Percentiles rank a stretch among this genome's conserved stretches.
Evolutionary conservation across 1,140 invertebrate species (phyloP).

Genomic region (Drosophila athabasca): DNA sequence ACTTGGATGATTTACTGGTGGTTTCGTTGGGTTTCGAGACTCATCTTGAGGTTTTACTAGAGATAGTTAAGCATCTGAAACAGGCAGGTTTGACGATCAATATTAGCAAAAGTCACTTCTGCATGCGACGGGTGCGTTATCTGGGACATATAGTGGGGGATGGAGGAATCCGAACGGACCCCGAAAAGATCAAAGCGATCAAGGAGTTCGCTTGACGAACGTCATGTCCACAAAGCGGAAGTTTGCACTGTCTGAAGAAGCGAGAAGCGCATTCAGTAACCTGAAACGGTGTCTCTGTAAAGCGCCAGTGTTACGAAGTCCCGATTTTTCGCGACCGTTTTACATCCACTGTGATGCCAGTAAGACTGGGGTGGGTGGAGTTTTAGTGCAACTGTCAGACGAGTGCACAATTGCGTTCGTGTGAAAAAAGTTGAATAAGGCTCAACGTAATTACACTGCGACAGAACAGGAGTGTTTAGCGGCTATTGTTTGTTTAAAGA

Average conservation of each 20-base stretch:
- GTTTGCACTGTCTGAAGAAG: too few relatives aligned
- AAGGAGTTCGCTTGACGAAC: not conserved
- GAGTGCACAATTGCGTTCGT: conserved; percentile 1
- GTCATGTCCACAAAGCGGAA: too few relatives aligned
- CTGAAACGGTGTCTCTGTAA: not conserved
- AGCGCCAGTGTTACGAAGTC: not conserved
- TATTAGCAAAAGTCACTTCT: conserved; percentile 9
- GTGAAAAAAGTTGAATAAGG: conserved; percentile 2
- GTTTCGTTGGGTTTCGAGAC: conserved; percentile 8
- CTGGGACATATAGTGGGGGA: not conserved
- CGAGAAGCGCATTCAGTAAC: too few relatives aligned
- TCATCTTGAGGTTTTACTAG: not conserved
- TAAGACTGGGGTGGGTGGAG: too few relatives aligned
- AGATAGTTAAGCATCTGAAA: not conserved
- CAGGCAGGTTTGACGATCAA: conserved; percentile 9
- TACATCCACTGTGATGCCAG: too few relatives aligned
- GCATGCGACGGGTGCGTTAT: not conserved
- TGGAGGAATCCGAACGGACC: not conserved
- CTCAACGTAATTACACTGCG: not conserved
- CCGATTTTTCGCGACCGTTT: too few relatives aligned
- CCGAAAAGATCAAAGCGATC: not conserved
- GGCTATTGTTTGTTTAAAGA: conserved; percentile 3
- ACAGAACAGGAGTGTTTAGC: not conserved
- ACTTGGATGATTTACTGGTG: conserved; percentile 11
- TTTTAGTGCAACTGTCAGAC: too few relatives aligned